Evolutionary conservation across 2,888 invertebrate species (phyloP), one percentile per base, ranked within the genome.

Genomic region (Hoplodrina blanda): DNA sequence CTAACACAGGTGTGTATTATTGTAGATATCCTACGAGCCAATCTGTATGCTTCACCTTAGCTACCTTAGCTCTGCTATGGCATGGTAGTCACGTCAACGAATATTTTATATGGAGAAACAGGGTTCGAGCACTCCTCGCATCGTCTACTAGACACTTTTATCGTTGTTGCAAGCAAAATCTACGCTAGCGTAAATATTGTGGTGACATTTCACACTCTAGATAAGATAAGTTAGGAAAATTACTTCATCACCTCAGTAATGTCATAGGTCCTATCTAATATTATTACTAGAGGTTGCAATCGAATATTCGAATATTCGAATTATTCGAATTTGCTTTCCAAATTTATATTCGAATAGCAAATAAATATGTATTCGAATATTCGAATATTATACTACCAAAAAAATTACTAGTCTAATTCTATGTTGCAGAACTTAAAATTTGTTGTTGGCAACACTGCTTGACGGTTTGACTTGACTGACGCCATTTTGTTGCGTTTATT

Each of bases 41-140:
- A 70, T 74, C 50, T 53, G 62, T 76, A 74, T 74, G 60, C 76
- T 54, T 49, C 52, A 15, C 52, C 37, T 53, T 17, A 53, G 49
- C 69, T 76, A 44, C 44, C 44, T 44, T 15, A 44, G 44, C 44
- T 46, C 46, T 46, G 46, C 41, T 62, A 74, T 76, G 70, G 50
- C 8, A 71, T 76, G 70, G 50, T 7, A 60, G 73, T 78, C 78
- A 76, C 75, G 75, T 78, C 53, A 57, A 50, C 25, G 73, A 61
- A 76, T 72, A 78, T 78, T 78, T 64, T 78, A 64, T 30, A 76
- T 61, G 56, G 73, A 57, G 64, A 78, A 63, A 72, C 73, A 78
- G 52, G 52, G 60, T 68, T 49, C 37, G 11, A 50, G 69, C 20
- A 73, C 44, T 64, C 19, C 49, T 49, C 8, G 52, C 52, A 8